Base-by-base conservation (phyloP, 2,113 vertebrate genomes). In the Mellivora capensis region DNA sequence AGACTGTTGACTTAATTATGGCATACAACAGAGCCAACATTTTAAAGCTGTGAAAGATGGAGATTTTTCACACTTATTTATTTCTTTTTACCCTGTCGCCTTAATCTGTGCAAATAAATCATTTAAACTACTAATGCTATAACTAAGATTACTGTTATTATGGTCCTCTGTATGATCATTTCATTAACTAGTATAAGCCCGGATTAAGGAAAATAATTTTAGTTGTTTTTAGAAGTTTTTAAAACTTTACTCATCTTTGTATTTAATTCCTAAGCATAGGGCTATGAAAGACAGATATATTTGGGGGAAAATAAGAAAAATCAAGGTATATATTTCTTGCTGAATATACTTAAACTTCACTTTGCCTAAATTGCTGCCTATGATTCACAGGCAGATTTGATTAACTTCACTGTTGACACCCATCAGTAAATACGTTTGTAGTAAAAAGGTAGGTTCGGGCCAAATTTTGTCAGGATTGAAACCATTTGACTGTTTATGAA, bases 1-100 rank as follows among this genome's bases (percentile, higher is more conserved):
- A 97, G 97, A 98, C 98, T 98, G 97, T 96, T 98, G 98, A 97
- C 97, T 98, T 98, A 98, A 98, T 98, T 98, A 98, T 88, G 79
- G 96, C 86, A 98, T 94, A 97, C 93, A 90, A 96, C 93, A 97
- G 93, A 98, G 98, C 98, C 98, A 98, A 98, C 94, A 95, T 97
- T 98, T 98, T 98, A 96, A 98, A 98, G 94, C 97, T 98, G 96
- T 98, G 98, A 98, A 98, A 98, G 94, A 98, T 95, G 93, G 90
- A 94, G 97, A 97, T 97, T 98, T 98, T 98, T 98, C 88, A 96
- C 87, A 93, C 87, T 93, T 93, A 84, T 88, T 98, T 98, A 83
- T 54, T 17, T 25, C 62, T 64, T 97, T 90, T 83, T 74, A 81
- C 7, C 44, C 23, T 52, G n/a, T 93, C 87, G 34, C 77, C 81